Conservation (phyloP, 2,113 vertebrate genomes). For the Pteronura brasiliensis region DNA sequence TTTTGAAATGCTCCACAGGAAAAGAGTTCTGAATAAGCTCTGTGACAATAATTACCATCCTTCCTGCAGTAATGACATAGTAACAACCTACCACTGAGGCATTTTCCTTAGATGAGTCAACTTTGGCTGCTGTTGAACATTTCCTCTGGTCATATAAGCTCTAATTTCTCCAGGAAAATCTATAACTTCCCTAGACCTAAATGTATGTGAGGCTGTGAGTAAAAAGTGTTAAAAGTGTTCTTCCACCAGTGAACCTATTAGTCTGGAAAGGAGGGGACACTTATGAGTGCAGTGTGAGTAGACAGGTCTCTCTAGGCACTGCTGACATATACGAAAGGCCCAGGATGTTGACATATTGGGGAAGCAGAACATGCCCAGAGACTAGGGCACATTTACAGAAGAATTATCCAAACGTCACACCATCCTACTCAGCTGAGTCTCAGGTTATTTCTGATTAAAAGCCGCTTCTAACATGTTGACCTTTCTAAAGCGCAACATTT, state of each 20-base stretch:
- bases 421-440: not conserved
- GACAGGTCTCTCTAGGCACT: not conserved
- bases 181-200: not conserved
- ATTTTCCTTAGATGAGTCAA: not conserved
- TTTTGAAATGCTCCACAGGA: not conserved
- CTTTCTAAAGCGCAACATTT: not conserved
- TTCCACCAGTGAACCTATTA: not conserved
- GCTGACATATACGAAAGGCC: not conserved
- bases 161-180: not conserved
- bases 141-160: not conserved
- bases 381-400: not conserved
- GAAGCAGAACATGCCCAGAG: not conserved
- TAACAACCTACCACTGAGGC: not conserved
- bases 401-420: not conserved
- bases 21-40: constrained; percentile 10
- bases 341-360: not conserved
- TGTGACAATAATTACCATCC: constrained; percentile 9
- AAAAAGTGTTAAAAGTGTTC: not conserved
- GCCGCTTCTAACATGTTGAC: not conserved
- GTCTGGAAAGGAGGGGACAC: not conserved
- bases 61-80: not conserved
- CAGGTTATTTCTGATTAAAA: not conserved
- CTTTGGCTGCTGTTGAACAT: not conserved
- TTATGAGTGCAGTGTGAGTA: not conserved
- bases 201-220: not conserved